Conservation (phyloP, 2,113 vertebrate species). For the Speoplatyrhinus poulsoni region DNA sequence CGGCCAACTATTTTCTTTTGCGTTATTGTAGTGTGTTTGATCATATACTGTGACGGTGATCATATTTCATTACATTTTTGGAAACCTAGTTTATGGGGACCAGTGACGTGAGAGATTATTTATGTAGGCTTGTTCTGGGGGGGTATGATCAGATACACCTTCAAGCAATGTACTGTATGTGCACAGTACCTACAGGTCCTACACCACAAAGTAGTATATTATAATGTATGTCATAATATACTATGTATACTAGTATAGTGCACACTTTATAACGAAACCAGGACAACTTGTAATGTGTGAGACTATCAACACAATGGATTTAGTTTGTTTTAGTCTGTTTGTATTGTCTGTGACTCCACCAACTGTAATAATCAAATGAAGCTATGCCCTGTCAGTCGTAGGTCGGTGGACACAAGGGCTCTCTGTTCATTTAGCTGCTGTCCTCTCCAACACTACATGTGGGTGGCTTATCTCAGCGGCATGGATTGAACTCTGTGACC, state of each 20-base stretch:
- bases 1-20: too few species aligned
- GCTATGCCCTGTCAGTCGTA: conserved; percentile 66
- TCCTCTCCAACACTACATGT: conserved; percentile 69
- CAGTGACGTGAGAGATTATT: conserved; percentile 70
- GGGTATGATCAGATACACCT: conserved; percentile 4
- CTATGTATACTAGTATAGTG: too few species aligned
- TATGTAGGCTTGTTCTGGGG: conserved; percentile 18
- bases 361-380: too few species aligned
- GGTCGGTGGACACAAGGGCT: conserved; percentile 74
- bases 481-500: conserved; percentile 75
- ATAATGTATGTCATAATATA: too few species aligned
- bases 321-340: not conserved
- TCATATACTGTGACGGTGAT: too few species aligned
- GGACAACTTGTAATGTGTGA: conserved; percentile 15
- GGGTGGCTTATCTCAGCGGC: conserved; percentile 69
- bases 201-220: too few species aligned
- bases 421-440: conserved; percentile 70
- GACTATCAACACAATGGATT: not conserved
- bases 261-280: conserved; percentile 21
- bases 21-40: too few species aligned
- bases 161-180: too few species aligned
- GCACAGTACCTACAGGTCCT: too few species aligned
- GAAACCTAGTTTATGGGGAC: conserved; percentile 61
- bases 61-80: too few species aligned
- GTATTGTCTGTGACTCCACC: not conserved